These are phyloP conservation scores for Microplitis mediator DNA, from an alignment of 1,140 invertebrate species.

Conservation along the genomic window DNA sequence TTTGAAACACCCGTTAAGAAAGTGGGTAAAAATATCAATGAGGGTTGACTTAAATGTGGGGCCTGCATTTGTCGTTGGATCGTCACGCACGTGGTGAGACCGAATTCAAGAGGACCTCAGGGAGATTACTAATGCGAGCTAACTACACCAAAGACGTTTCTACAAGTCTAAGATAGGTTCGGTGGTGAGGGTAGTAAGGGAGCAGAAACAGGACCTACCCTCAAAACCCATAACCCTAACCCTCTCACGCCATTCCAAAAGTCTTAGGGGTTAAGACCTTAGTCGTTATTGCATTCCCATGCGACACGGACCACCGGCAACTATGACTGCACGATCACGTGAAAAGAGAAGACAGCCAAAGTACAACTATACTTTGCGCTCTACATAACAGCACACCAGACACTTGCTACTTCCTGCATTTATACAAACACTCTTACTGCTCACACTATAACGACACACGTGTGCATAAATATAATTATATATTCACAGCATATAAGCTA, in stretches of 20 bases:
- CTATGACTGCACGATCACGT: neutral
- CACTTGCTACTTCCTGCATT: too few relatives aligned
- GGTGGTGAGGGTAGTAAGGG: too few relatives aligned
- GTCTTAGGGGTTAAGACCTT: neutral
- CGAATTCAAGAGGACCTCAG: slow-evolving; percentile 46
- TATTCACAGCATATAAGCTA: slow-evolving; percentile 51
- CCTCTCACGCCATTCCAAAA: neutral
- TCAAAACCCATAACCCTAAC: slow-evolving; percentile 27
- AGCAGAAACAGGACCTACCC: neutral
- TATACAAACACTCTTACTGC: too few relatives aligned
- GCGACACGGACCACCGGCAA: slow-evolving; percentile 23
- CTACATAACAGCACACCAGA: too few relatives aligned
- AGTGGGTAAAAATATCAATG: too few relatives aligned
- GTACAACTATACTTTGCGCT: neutral
- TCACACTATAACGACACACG: too few relatives aligned
- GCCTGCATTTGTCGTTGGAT: neutral
- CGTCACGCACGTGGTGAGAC: slow-evolving; percentile 30
- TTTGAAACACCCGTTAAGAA: too few relatives aligned
- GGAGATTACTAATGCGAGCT: slow-evolving; percentile 56
- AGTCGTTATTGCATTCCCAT: slow-evolving; percentile 53
- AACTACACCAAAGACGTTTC: slow-evolving; percentile 42
- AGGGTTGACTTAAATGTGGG: too few relatives aligned
- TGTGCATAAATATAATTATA: neutral
- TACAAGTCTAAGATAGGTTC: neutral
- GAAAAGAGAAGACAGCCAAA: neutral